Conservation (phyloP, 2,113 vertebrate genomes). For the Hyperoodon ampullatus region DNA sequence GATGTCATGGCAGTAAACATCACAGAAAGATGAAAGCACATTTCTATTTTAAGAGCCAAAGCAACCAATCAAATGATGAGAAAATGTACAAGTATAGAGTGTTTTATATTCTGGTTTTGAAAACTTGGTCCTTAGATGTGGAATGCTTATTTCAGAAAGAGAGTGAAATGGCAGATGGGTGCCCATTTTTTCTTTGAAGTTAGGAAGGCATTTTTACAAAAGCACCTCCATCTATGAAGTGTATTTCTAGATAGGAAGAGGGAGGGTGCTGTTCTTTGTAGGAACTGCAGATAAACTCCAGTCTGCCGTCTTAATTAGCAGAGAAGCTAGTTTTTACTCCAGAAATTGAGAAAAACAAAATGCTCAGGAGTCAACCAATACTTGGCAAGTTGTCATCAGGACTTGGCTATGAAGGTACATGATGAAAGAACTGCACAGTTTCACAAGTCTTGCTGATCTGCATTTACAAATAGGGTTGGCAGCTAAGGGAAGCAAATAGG, state of each 20-base stretch:
- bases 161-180: background rate
- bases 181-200: slow-evolving; percentile 3
- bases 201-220: background rate
- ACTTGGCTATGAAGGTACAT: background rate
- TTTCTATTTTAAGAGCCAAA: slow-evolving; percentile 43
- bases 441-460: background rate
- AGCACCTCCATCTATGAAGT: background rate
- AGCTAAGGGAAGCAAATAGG: background rate
- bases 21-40: background rate
- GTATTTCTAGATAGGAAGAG: slow-evolving; percentile 4
- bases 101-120: slow-evolving; percentile 34
- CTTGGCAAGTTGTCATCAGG: background rate
- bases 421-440: background rate
- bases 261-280: background rate
- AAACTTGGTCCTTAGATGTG: background rate
- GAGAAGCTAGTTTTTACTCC: background rate
- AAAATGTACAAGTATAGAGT: background rate
- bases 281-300: background rate
- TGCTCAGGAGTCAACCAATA: background rate
- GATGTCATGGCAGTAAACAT: background rate
- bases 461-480: background rate
- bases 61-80: background rate
- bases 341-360: slow-evolving; percentile 44
- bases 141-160: slow-evolving; percentile 11
- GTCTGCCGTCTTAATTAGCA: slow-evolving; percentile 17